These are phyloP conservation scores for Nomada ferruginata DNA, from an alignment of 2,888 invertebrate species.

Conservation along the genomic window DNA sequence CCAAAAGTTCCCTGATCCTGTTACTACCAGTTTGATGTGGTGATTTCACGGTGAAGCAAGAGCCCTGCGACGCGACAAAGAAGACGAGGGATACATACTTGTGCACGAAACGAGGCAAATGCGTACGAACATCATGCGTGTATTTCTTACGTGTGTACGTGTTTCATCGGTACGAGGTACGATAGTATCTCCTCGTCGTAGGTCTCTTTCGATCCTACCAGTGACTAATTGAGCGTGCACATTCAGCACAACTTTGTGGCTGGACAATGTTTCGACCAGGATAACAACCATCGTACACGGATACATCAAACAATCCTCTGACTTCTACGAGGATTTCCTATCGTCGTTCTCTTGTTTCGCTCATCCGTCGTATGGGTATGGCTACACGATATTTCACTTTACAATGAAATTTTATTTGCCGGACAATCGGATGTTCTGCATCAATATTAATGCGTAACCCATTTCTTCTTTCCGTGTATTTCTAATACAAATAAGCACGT, in stretches of 20 bases:
- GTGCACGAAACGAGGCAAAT: conserved; percentile 38
- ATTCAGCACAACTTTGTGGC: conserved; percentile 51
- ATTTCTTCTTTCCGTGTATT: neutral
- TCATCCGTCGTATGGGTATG: conserved; percentile 55
- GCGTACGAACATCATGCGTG: conserved; percentile 55
- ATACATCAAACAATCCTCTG: conserved; percentile 28
- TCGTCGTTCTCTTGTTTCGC: conserved; percentile 11
- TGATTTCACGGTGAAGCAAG: conserved; percentile 35
- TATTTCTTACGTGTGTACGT: conserved; percentile 45
- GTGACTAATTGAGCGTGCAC: conserved; percentile 63
- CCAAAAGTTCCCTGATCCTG: conserved; percentile 10
- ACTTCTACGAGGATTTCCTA: conserved; percentile 32
- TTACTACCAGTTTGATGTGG: conserved; percentile 36
- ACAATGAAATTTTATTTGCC: neutral
- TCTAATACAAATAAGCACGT: conserved; percentile 30
- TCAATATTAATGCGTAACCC: neutral
- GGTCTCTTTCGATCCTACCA: conserved; percentile 53
- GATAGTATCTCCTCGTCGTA: conserved; percentile 41
- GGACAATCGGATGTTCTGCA: neutral
- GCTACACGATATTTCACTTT: conserved; percentile 1
- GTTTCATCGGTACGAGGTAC: conserved; percentile 54
- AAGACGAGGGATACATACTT: conserved; percentile 16
- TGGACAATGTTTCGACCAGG: conserved; percentile 49
- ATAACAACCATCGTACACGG: conserved; percentile 35
- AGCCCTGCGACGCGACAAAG: neutral